A percentile compares a stretch with the other conserved stretches of the same genome.
Evolutionary conservation across 2,888 invertebrate species (phyloP).

Genomic region (Agrotis puta): DNA sequence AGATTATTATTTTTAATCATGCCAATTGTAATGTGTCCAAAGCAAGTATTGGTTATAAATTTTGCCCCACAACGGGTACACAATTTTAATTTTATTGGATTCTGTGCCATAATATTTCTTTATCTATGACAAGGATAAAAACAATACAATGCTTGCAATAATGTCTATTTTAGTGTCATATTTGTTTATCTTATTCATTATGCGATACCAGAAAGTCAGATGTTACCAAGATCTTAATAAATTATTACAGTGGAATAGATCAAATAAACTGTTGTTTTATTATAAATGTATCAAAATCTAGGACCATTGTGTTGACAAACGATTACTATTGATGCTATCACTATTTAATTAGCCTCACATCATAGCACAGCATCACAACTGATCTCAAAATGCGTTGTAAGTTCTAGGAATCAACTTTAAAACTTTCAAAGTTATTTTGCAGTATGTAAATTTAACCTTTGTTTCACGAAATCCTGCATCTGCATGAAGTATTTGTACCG

Average conservation of each 20-base stretch:
- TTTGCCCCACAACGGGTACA: not conserved
- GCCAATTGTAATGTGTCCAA: too few species aligned
- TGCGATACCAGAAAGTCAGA: constrained; percentile 33
- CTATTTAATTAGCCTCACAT: not conserved
- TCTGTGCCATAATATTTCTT: too few species aligned
- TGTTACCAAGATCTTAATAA: constrained; percentile 34
- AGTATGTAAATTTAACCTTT: constrained; percentile 23
- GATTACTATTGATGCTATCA: not conserved
- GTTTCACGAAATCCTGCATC: constrained; percentile 2
- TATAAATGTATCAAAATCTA: not conserved
- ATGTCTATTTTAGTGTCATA: not conserved
- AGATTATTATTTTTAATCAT: not conserved
- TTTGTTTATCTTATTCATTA: constrained; percentile 9
- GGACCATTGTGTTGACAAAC: not conserved
- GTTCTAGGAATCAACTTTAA: constrained; percentile 17
- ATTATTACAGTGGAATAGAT: not conserved
- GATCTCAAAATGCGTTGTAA: not conserved
- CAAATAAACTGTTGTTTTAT: not conserved
- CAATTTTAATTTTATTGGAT: not conserved
- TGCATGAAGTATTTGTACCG: constrained; percentile 14
- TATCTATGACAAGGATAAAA: not conserved
- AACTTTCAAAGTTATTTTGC: constrained; percentile 22
- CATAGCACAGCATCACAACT: not conserved
- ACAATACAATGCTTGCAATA: not conserved
- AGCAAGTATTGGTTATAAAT: not conserved